Evolutionary conservation across 2,888 invertebrate species (phyloP), one percentile per base, ranked within the genome.

Genomic region (Cantharis nigra): DNA sequence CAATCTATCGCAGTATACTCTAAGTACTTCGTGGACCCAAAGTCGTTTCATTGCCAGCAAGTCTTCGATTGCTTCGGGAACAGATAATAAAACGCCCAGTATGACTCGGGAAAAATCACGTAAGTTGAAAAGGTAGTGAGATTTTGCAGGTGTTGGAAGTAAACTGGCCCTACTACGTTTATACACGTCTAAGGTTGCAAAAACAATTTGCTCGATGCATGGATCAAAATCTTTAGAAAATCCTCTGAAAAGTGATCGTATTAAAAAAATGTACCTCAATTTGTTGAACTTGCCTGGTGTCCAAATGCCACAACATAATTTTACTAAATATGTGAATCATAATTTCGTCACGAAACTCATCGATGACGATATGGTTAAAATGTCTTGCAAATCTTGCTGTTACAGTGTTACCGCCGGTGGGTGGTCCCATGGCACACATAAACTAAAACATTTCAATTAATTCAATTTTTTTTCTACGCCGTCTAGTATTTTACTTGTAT

Each of bases 211-310:
- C 73, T 96, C 95, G 74, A 97, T 96, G 84, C 96, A 96, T 0
- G 97, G 95, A 89, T 97, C 96, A 87, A 98, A 98, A 77, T 97
- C 97, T 88, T 96, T 97, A 11, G 96, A 94, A 89, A 98, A 98
- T 7, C 97, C 98, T 86, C 96, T 96, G 88, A 75, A 89, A 81
- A 70, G 73, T 64, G 76, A 28, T 72, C 10, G 10, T 30, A 63
- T 72, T 9, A 77, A 20, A 14, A 70, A 69, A 63, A 10, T 73
- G 62, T 10, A 28, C 26, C n/a, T 16, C 30, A 20, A 49, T 23
- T 74, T 49, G 13, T 18, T 63, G 23, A 2, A 63, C 9, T 67
- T 85, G 93, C 97, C 95, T 94, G n/a, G 96, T 95, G 85, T 97
- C 97, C 84, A 98, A 92, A 91, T 98, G 98, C 98, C 98, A 98